Evolutionary conservation across 2,888 invertebrate genomes (phyloP).

Genomic region (Cephonodes hylas): DNA sequence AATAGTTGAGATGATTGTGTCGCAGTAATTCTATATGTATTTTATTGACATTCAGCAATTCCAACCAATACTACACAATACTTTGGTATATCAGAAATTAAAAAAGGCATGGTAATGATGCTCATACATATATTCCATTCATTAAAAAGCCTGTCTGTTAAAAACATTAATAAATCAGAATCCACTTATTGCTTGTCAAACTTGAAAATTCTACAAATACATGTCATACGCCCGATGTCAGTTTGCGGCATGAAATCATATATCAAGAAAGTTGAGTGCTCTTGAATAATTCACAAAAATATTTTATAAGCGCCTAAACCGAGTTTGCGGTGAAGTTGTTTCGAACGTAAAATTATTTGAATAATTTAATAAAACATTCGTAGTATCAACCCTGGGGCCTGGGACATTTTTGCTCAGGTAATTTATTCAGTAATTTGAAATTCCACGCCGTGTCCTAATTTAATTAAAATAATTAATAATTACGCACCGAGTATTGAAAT

Average conservation of each 20-base stretch:
- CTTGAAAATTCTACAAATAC: neutral
- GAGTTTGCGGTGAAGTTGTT: neutral
- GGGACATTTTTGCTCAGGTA: neutral
- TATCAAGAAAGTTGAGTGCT: neutral
- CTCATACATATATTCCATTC: too few relatives aligned
- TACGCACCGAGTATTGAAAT: too few relatives aligned
- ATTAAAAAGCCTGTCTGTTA: too few relatives aligned
- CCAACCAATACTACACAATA: too few relatives aligned
- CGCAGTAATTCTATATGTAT: too few relatives aligned
- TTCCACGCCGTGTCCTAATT: neutral
- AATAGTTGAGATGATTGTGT: neutral
- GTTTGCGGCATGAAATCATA: neutral
- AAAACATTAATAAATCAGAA: neutral
- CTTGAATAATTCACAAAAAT: constrained; percentile 15
- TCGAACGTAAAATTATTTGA: neutral
- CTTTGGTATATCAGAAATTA: too few relatives aligned
- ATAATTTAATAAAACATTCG: neutral
- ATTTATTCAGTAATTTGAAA: neutral
- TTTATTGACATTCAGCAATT: too few relatives aligned
- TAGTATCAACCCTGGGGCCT: neutral
- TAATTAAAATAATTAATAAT: neutral
- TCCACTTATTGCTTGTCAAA: neutral
- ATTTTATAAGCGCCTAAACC: neutral
- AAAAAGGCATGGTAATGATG: too few relatives aligned
- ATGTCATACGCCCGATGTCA: neutral